Conservation (phyloP, 2,113 vertebrate genomes). For the Rousettus leschenaultii region DNA sequence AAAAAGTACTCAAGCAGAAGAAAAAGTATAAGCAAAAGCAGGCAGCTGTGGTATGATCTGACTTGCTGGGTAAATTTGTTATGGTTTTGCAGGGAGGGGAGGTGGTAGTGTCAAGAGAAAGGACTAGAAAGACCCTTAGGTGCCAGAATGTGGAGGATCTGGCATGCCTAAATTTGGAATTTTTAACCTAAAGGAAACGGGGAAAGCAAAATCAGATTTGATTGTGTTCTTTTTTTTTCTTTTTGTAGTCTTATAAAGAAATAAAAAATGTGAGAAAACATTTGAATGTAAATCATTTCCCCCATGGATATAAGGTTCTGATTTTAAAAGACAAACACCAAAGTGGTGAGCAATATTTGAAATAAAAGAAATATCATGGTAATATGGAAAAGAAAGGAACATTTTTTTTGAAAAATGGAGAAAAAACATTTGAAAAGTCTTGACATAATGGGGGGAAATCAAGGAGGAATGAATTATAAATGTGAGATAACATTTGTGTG, state of each 20-base stretch:
- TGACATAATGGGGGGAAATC: not conserved
- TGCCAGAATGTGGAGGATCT: not conserved
- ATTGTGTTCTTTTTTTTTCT: not conserved
- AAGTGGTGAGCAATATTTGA: not conserved
- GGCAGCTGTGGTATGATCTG: not conserved
- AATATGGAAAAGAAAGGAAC: not conserved
- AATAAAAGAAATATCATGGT: not conserved
- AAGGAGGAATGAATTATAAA: not conserved
- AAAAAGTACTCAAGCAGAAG: not conserved
- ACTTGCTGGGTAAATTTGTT: not conserved
- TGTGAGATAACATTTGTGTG: not conserved
- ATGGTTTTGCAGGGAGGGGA: not conserved
- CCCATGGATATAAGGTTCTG: not conserved
- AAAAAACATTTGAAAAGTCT: not conserved
- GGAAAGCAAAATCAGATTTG: not conserved
- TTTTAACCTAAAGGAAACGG: not conserved
- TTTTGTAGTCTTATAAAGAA: not conserved
- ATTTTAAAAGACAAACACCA: not conserved
- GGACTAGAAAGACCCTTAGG: not conserved
- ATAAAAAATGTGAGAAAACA: not conserved
- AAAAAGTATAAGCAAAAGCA: not conserved
- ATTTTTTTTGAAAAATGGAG: not conserved
- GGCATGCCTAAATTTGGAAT: not conserved
- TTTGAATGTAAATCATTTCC: not conserved
- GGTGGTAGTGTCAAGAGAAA: not conserved